Conservation (phyloP, 2,888 invertebrate species). For the Caenorhabditis japonica region DNA sequence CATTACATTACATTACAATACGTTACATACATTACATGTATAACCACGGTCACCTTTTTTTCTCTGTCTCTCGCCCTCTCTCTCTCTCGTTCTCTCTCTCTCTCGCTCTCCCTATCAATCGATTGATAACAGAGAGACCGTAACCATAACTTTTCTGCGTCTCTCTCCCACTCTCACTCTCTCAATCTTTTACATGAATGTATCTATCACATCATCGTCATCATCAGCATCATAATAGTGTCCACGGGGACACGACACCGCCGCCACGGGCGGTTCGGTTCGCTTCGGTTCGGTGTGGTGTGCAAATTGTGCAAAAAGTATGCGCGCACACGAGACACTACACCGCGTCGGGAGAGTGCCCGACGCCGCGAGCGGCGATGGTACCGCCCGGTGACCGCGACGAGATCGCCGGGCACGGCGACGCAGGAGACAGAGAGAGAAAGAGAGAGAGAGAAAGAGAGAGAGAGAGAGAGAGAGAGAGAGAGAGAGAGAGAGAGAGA, state of each 20-base stretch:
- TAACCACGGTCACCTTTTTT: slow-evolving; percentile 24
- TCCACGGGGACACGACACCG: too few relatives aligned
- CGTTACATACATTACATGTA: slow-evolving; percentile 19
- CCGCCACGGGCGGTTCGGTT: too few relatives aligned
- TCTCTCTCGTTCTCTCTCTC: slow-evolving; percentile 10
- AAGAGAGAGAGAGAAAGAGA: slow-evolving; percentile 15
- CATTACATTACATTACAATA: too few relatives aligned
- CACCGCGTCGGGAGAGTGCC: too few relatives aligned
- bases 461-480: not conserved
- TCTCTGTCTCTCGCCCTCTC: not conserved
- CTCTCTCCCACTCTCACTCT: not conserved
- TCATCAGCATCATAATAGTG: too few relatives aligned
- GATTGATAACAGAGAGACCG: slow-evolving; percentile 34
- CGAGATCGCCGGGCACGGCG: too few relatives aligned
- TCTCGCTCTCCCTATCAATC: slow-evolving; percentile 33
- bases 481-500: slow-evolving; percentile 3
- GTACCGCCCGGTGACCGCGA: too few relatives aligned
- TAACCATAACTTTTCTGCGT: not conserved
- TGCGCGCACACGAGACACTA: not conserved
- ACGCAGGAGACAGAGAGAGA: too few relatives aligned
- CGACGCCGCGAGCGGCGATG: too few relatives aligned
- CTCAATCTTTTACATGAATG: slow-evolving; percentile 17
- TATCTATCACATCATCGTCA: too few relatives aligned
- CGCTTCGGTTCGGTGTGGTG: too few relatives aligned
- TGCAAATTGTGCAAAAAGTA: slow-evolving; percentile 49